Conservation (phyloP, 2,888 invertebrate genomes). For the Pollenia griseotomentosa region DNA sequence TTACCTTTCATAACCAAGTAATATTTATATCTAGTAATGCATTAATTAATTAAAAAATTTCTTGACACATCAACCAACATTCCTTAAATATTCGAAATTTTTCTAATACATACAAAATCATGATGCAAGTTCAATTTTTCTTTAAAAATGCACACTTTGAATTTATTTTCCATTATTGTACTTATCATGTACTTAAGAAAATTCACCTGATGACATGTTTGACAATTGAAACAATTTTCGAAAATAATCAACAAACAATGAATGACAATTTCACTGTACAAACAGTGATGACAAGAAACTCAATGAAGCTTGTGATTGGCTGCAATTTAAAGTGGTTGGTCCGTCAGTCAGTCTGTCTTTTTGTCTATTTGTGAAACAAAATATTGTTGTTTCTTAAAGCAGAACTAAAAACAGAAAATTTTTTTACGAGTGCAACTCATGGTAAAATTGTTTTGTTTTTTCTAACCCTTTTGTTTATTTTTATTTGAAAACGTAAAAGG, state of each 20-base stretch:
- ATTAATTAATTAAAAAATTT: too few relatives aligned
- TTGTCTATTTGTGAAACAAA: slow-evolving; percentile 35
- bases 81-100: too few relatives aligned
- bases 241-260: slow-evolving; percentile 68
- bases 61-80: too few relatives aligned
- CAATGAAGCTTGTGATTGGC: slow-evolving; percentile 69
- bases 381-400: slow-evolving; percentile 50
- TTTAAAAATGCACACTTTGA: background rate
- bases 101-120: too few relatives aligned
- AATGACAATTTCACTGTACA: slow-evolving; percentile 58
- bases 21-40: too few relatives aligned
- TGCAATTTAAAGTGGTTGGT: slow-evolving; percentile 63
- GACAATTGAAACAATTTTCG: slow-evolving; percentile 63
- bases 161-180: slow-evolving; percentile 50
- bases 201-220: slow-evolving; percentile 64
- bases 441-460: slow-evolving; percentile 38
- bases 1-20: too few relatives aligned
- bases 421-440: slow-evolving; percentile 30
- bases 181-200: slow-evolving; percentile 43
- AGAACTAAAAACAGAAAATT: slow-evolving; percentile 15
- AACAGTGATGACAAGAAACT: slow-evolving; percentile 64
- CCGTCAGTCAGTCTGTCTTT: slow-evolving; percentile 24
- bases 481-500: slow-evolving; percentile 55
- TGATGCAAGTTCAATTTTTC: background rate
- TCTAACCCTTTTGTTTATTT: slow-evolving; percentile 31